These are phyloP conservation scores for Stenoptilia bipunctidactyla DNA, from an alignment of 2,888 invertebrate species.

Conservation along the genomic window DNA sequence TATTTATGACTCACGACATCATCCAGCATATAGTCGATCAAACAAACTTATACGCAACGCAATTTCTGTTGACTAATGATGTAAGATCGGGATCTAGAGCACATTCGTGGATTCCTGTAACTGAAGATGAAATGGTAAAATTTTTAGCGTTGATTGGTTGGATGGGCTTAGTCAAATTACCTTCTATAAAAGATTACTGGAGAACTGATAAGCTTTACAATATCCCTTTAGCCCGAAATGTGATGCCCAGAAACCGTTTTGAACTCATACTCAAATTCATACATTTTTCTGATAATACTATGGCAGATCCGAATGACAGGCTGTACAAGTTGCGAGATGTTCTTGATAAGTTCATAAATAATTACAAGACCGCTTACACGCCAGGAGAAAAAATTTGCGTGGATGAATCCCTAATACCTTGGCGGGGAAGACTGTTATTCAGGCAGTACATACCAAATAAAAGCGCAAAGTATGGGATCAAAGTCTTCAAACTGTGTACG, in stretches of 20 bases:
- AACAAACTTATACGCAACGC: constrained; percentile 4
- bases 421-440: constrained; percentile 13
- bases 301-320: constrained; percentile 10
- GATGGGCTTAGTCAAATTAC: constrained; percentile 17
- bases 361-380: constrained; percentile 5
- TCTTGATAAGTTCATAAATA: constrained; percentile 5
- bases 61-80: constrained; percentile 3
- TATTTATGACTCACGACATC: neutral
- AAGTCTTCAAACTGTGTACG: constrained; percentile 17
- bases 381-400: constrained; percentile 12
- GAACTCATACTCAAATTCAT: constrained; percentile 12
- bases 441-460: constrained; percentile 15
- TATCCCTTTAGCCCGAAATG: constrained; percentile 7
- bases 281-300: constrained; percentile 11
- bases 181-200: constrained; percentile 12
- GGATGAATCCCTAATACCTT: constrained; percentile 9
- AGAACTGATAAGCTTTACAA: constrained; percentile 7
- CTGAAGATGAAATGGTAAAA: constrained; percentile 7
- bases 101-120: constrained; percentile 4
- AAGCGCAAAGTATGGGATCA: constrained; percentile 17
- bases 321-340: constrained; percentile 9
- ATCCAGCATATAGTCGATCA: constrained; percentile 4
- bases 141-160: constrained; percentile 13
- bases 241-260: constrained; percentile 10
- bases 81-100: constrained; percentile 1